These are phyloP conservation scores for Cetonia aurata DNA, from an alignment of 2,888 invertebrate genomes.

Conservation along the genomic window DNA sequence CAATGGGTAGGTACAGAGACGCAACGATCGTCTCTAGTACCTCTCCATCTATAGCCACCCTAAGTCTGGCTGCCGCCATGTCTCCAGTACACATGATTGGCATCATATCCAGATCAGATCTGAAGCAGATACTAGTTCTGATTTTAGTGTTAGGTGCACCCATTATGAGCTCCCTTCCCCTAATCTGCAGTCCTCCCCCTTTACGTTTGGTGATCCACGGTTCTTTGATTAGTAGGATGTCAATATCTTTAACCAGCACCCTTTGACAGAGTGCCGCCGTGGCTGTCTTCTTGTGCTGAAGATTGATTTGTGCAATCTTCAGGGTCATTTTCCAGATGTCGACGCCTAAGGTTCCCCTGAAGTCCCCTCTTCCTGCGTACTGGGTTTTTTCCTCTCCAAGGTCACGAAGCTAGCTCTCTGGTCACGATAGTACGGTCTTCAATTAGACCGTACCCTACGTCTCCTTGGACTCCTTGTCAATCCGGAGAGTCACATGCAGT, in stretches of 20 bases:
- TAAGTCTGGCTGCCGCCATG: conserved; percentile 9
- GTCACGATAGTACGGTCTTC: conserved; percentile 12
- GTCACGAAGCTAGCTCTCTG: too few species aligned
- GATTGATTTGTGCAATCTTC: neutral
- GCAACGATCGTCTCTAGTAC: neutral
- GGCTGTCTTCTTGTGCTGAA: conserved; percentile 7
- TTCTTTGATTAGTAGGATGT: neutral
- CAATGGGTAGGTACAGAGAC: conserved; percentile 1
- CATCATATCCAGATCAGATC: neutral
- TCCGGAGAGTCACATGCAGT: conserved; percentile 1
- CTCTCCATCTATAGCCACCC: neutral
- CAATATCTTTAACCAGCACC: neutral
- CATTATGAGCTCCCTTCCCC: neutral
- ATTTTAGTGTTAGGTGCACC: conserved; percentile 8
- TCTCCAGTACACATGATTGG: neutral
- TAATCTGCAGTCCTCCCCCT: neutral
- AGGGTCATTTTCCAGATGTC: neutral
- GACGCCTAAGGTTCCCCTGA: neutral
- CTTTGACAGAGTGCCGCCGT: neutral
- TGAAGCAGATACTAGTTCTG: neutral
- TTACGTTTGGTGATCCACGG: neutral
- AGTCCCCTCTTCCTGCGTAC: neutral
- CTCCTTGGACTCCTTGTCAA: neutral
- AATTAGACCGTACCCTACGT: neutral
- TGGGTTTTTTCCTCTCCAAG: too few species aligned